Percentiles rank a stretch among this genome's conserved stretches.
Evolutionary conservation across 64 coral and sea anemone species (phyloP).

Genomic region (Stichodactyla mertensii): DNA sequence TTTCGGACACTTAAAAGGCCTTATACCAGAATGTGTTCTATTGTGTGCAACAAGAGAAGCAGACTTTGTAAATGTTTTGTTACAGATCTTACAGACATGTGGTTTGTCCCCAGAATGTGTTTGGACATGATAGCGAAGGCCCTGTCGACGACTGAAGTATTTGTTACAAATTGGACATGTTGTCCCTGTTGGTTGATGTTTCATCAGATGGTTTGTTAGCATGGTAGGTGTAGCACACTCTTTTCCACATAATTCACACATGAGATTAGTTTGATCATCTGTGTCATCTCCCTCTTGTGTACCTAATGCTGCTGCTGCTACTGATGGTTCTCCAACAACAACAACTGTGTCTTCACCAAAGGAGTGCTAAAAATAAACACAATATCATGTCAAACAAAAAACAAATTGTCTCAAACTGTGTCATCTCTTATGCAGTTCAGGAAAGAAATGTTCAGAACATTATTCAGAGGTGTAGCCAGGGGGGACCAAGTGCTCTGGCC

Average conservation of each 20-base stretch:
- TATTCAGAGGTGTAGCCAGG: too few species aligned
- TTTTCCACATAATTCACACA: constrained; percentile 6
- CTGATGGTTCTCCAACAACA: not conserved
- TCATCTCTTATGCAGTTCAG: too few species aligned
- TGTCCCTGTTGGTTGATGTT: constrained; percentile 7
- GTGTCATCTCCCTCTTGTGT: not conserved
- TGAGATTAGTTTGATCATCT: not conserved
- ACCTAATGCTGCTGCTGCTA: not conserved
- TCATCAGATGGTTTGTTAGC: constrained; percentile 20
- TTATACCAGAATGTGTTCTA: constrained; percentile 14
- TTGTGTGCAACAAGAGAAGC: constrained; percentile 21
- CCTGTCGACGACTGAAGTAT: constrained; percentile 1
- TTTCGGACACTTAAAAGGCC: constrained; percentile 5
- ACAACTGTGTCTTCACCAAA: not conserved
- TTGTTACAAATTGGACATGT: constrained; percentile 21
- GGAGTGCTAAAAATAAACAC: not conserved
- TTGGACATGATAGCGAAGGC: constrained; percentile 14
- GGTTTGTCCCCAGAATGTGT: constrained; percentile 20
- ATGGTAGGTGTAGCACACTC: not conserved
- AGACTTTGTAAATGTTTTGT: constrained; percentile 24
- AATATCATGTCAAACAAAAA: too few species aligned
- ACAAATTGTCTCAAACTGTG: too few species aligned
- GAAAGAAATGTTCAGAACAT: too few species aligned
- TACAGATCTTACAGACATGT: constrained; percentile 12
- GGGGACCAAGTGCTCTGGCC: too few species aligned